Evolutionary conservation across 30 jellyfish, hydroid and myxozoan genomes (phyloP).

Genomic region (Cassiopea xamachana): DNA sequence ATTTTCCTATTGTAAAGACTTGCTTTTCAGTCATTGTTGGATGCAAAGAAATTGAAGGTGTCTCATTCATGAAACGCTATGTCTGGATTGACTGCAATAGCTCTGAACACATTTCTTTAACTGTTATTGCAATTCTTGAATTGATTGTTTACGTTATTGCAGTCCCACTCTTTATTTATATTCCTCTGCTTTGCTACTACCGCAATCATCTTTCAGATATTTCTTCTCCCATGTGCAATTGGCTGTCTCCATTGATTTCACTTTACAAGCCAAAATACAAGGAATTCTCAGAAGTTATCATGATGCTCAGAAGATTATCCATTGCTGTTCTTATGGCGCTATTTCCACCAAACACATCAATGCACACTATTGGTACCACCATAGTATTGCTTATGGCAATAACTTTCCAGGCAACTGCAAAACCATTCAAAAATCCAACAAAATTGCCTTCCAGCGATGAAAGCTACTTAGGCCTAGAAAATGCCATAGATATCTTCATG

Average conservation of each 20-base stretch:
- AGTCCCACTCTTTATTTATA: constrained; percentile 43
- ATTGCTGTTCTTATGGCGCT: constrained; percentile 47
- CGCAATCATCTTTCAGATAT: constrained; percentile 24
- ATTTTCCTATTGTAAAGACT: constrained; percentile 45
- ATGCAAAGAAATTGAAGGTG: constrained; percentile 35
- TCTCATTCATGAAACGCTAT: constrained; percentile 45
- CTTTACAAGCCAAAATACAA: constrained; percentile 35
- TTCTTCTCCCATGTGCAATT: background rate
- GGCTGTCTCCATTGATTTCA: constrained; percentile 46
- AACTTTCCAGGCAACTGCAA: too few relatives aligned
- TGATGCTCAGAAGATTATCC: constrained; percentile 24
- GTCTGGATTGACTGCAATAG: constrained; percentile 59
- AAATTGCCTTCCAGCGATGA: too few relatives aligned
- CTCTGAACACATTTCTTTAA: background rate
- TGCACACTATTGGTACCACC: background rate
- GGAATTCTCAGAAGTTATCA: constrained; percentile 27
- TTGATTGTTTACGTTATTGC: constrained; percentile 40
- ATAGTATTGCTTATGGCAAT: too few relatives aligned
- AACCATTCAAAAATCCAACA: too few relatives aligned
- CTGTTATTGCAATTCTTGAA: constrained; percentile 21
- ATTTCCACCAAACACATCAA: constrained; percentile 10
- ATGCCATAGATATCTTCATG: too few relatives aligned
- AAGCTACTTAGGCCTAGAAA: too few relatives aligned
- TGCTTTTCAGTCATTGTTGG: constrained; percentile 29
- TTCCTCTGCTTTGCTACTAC: constrained; percentile 41